Percentiles rank a stretch among this genome's conserved stretches.
These are phyloP conservation scores for Paguma larvata DNA, from an alignment of 2,797 vertebrate species.

Conservation along the genomic window DNA sequence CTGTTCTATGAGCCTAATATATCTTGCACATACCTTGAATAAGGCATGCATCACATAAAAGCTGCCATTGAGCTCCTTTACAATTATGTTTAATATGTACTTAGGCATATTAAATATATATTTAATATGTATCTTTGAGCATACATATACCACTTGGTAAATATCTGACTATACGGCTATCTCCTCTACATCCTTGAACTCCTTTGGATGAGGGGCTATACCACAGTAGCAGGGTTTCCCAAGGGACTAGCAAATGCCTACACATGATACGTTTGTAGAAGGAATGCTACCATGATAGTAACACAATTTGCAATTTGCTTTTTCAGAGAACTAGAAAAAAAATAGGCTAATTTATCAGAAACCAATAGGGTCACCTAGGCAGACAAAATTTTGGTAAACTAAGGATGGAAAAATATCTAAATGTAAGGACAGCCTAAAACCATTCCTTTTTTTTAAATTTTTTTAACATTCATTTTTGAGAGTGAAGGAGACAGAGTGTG, in stretches of 20 bases:
- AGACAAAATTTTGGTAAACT: not conserved
- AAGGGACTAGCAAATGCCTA: not conserved
- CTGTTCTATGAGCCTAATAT: not conserved
- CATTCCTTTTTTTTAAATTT: not conserved
- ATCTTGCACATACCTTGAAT: not conserved
- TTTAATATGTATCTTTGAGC: not conserved
- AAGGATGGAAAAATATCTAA: not conserved
- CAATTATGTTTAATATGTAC: not conserved
- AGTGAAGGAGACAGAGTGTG: no score
- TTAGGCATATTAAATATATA: not conserved
- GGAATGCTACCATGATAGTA: not conserved
- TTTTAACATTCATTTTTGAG: no score
- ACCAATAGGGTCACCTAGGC: not conserved
- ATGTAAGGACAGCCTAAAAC: not conserved
- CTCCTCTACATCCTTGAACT: not conserved
- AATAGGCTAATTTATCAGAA: not conserved
- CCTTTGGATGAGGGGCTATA: not conserved
- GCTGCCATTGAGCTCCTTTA: not conserved
- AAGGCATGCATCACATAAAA: not conserved
- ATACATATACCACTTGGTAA: not conserved
- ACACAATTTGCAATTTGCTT: not conserved
- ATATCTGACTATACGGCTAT: not conserved
- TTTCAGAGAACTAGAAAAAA: not conserved
- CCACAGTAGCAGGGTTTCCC: not conserved
- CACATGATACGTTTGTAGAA: not conserved